phyloP scores from a whole-genome alignment of 2,888 invertebrate genomes.

The Ariolimax columbianus region DNA sequence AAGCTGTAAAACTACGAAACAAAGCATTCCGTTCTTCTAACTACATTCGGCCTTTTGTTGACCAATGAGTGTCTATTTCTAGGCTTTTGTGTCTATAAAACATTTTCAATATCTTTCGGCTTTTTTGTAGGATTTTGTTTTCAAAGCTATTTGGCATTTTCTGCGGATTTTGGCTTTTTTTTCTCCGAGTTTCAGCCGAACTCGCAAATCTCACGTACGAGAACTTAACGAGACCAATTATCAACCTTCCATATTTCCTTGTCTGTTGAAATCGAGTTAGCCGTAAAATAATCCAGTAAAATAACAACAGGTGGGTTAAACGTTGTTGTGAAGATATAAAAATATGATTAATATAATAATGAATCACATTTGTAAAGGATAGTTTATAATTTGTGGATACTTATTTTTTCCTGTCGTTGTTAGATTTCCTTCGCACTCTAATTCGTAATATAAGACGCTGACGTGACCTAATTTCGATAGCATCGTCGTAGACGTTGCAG shows the following conservation, averaged over 20 bases:
- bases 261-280: slow-evolving; percentile 37
- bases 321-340: background rate
- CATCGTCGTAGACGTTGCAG: no score
- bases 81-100: no score
- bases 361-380: background rate
- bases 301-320: slow-evolving; percentile 36
- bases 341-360: background rate
- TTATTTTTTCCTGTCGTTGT: background rate
- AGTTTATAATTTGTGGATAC: background rate
- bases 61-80: no score
- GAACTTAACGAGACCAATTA: slow-evolving; percentile 8
- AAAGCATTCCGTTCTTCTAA: no score
- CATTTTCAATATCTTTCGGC: no score
- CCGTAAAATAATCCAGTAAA: slow-evolving; percentile 44
- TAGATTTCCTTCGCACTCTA: background rate
- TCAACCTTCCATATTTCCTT: slow-evolving; percentile 42
- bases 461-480: slow-evolving; percentile 47
- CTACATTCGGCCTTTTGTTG: no score
- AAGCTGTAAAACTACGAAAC: no score
- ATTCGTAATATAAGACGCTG: background rate
- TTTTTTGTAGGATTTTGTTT: no score
- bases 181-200: no score
- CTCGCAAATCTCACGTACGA: background rate
- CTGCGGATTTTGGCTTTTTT: no score
- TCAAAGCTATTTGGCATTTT: no score